Percentiles rank a stretch among this genome's conserved stretches.
Conservation (phyloP, 2,797 vertebrate species). For the Cuniculus paca region DNA sequence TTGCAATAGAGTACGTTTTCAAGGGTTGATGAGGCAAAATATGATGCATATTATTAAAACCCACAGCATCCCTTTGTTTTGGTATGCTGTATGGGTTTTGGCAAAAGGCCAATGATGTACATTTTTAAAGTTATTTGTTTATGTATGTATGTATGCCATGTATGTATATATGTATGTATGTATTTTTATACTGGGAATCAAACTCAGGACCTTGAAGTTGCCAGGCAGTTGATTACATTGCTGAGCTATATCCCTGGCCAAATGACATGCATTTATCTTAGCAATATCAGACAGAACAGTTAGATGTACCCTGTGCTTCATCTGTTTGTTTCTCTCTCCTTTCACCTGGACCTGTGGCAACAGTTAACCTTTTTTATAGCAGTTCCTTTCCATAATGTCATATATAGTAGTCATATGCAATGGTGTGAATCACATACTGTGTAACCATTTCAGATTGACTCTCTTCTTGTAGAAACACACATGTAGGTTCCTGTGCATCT, state of each 20-base stretch:
- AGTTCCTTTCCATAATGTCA: background rate
- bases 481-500: background rate
- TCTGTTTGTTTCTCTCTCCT: background rate
- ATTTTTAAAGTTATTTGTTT: too few relatives aligned
- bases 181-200: too few relatives aligned
- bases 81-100: background rate
- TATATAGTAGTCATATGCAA: too few relatives aligned
- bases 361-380: background rate
- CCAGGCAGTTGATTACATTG: too few relatives aligned
- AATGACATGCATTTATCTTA: background rate
- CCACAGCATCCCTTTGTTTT: background rate
- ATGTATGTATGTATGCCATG: too few relatives aligned
- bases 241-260: too few relatives aligned
- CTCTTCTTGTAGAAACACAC: background rate
- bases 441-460: background rate
- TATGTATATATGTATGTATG: too few relatives aligned
- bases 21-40: background rate
- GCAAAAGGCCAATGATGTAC: background rate
- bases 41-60: background rate
- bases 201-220: too few relatives aligned
- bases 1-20: background rate
- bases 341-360: background rate
- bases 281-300: background rate
- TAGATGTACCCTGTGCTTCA: background rate
- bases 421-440: background rate